A percentile compares a stretch with the other conserved stretches of the same genome.
These are phyloP conservation scores for Platyura marginata DNA, from an alignment of 1,140 invertebrate genomes.

Conservation along the genomic window DNA sequence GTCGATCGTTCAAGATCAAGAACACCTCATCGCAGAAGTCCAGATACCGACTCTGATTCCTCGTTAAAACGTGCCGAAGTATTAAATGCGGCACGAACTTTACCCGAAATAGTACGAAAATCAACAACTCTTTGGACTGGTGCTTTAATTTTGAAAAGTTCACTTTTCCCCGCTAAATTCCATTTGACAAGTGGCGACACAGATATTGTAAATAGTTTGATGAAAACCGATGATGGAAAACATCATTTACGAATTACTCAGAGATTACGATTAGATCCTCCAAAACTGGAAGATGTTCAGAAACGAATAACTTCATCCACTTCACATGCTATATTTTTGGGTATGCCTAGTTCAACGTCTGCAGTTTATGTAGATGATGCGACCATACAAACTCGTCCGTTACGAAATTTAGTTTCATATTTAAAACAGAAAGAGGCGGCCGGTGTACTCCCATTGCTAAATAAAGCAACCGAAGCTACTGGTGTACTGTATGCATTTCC, in stretches of 20 bases:
- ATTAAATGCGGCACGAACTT: constrained; percentile 49
- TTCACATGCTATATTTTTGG: constrained; percentile 77
- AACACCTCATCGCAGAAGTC: constrained; percentile 44
- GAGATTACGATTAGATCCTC: constrained; percentile 77
- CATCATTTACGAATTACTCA: constrained; percentile 86
- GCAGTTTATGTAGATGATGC: constrained; percentile 54
- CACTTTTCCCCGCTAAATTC: constrained; percentile 86
- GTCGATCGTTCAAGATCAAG: constrained; percentile 50
- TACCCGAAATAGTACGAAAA: constrained; percentile 64
- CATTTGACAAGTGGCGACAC: constrained; percentile 86
- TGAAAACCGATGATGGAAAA: constrained; percentile 80
- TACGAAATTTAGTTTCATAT: constrained; percentile 88
- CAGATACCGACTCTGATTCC: constrained; percentile 61
- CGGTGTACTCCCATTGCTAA: constrained; percentile 82
- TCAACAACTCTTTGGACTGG: constrained; percentile 83
- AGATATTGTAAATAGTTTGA: constrained; percentile 78
- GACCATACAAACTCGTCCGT: constrained; percentile 72
- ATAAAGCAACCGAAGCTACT: constrained; percentile 71
- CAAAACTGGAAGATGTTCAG: constrained; percentile 89
- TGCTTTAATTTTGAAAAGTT: constrained; percentile 87
- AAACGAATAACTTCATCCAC: constrained; percentile 74
- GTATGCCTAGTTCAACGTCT: constrained; percentile 60
- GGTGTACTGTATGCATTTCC: constrained; percentile 93
- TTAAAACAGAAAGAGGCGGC: constrained; percentile 96
- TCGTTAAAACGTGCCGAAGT: constrained; percentile 52